A percentile compares a stretch with the other conserved stretches of the same genome.
Conservation (phyloP, 2,797 vertebrate species). For the Loris lydekkerianus region DNA sequence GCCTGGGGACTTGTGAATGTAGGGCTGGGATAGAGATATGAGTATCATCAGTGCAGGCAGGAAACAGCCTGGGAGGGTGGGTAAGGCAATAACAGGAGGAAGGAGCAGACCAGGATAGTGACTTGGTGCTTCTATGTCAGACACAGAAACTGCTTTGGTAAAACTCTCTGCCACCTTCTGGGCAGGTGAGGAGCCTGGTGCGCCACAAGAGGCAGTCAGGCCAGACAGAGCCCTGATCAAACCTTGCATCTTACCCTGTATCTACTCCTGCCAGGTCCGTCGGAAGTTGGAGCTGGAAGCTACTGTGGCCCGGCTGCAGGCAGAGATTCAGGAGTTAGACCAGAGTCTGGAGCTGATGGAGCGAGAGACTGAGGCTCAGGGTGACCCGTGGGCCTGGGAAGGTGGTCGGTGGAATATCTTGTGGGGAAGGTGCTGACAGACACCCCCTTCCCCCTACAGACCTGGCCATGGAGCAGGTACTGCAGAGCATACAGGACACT, state of each 20-base stretch:
- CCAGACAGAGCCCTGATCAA: neutral
- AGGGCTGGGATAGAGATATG: neutral
- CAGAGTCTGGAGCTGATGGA: constrained; percentile 80
- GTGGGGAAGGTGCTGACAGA: neutral
- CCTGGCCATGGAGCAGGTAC: constrained; percentile 26
- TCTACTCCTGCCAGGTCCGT: constrained; percentile 59
- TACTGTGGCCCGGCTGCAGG: constrained; percentile 39
- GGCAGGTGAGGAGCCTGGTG: neutral
- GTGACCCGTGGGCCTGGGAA: constrained; percentile 63
- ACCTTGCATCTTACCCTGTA: neutral
- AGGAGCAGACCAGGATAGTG: neutral
- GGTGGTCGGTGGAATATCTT: neutral
- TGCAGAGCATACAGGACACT: constrained; percentile 70
- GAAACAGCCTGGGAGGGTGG: neutral
- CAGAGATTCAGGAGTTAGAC: constrained; percentile 82
- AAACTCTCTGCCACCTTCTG: neutral
- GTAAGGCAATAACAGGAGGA: neutral
- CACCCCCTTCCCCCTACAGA: constrained; percentile 63
- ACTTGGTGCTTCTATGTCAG: neutral
- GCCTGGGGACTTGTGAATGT: neutral
- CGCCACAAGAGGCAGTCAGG: neutral
- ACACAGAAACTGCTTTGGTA: neutral
- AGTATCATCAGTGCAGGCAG: neutral
- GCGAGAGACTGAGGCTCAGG: constrained; percentile 76
- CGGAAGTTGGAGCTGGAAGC: constrained; percentile 80